Conservation (phyloP, 2,888 invertebrate genomes). For the Volucella inanis region DNA sequence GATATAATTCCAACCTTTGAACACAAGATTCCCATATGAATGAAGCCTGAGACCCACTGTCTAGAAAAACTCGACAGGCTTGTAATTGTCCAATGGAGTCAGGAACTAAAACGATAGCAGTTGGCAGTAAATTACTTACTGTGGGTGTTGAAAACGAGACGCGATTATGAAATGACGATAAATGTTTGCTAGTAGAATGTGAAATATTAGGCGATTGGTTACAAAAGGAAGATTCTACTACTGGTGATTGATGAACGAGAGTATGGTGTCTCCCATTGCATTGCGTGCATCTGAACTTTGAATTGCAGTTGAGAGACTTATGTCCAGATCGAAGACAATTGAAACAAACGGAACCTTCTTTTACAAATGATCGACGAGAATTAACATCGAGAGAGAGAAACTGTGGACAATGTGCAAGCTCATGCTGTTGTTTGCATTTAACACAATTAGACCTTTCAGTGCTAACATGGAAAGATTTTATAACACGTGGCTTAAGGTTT, state of each 20-base stretch:
- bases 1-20: too few relatives aligned
- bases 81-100: too few relatives aligned
- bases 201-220: neutral
- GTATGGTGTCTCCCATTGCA: neutral
- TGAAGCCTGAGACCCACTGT: too few relatives aligned
- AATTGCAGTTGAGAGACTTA: neutral
- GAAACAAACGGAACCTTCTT: neutral
- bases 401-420: neutral
- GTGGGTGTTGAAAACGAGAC: too few relatives aligned
- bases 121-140: too few relatives aligned
- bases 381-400: neutral
- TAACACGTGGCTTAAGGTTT: neutral
- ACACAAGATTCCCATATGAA: too few relatives aligned
- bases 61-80: too few relatives aligned
- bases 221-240: too few relatives aligned
- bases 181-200: neutral
- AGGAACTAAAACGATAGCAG: too few relatives aligned
- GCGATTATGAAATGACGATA: neutral
- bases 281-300: neutral
- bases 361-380: neutral
- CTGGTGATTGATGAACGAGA: neutral
- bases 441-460: neutral
- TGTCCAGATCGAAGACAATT: neutral
- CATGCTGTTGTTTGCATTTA: neutral
- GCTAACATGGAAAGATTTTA: neutral